Evolutionary conservation across 2,888 invertebrate genomes (phyloP).

Genomic region (Lepas anatifera): DNA sequence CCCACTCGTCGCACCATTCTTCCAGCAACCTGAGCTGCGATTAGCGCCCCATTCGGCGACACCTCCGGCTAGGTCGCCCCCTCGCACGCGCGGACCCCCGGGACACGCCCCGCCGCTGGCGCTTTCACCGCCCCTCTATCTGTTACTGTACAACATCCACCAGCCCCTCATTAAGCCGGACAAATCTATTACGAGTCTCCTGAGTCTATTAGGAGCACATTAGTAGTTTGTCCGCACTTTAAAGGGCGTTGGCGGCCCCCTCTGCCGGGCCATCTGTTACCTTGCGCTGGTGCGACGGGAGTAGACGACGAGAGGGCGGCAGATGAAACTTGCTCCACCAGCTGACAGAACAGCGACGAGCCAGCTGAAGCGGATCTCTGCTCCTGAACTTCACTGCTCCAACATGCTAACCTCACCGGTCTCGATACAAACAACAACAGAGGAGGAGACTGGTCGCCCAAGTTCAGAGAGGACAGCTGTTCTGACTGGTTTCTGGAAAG

Average conservation of each 20-base stretch:
- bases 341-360: no score
- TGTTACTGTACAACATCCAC: constrained; percentile 5
- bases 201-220: constrained; percentile 14
- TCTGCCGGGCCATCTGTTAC: background rate
- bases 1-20: background rate
- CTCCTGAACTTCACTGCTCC: no score
- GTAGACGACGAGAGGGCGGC: background rate
- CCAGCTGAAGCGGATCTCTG: no score
- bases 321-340: no score
- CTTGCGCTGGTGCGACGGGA: background rate
- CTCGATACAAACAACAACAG: no score
- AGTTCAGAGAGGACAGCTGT: no score
- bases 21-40: background rate
- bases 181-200: constrained; percentile 9
- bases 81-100: background rate
- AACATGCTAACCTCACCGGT: no score
- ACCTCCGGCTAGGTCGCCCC: background rate
- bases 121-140: background rate
- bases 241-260: background rate
- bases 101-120: background rate
- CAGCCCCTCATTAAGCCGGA: constrained; percentile 3
- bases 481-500: no score
- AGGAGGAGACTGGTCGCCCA: no score
- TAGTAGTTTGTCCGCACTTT: constrained; percentile 13
- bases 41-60: background rate